These are phyloP conservation scores for Crossaster papposus DNA, from an alignment of 53 echinoderm and acorn worm species.

Conservation along the genomic window DNA sequence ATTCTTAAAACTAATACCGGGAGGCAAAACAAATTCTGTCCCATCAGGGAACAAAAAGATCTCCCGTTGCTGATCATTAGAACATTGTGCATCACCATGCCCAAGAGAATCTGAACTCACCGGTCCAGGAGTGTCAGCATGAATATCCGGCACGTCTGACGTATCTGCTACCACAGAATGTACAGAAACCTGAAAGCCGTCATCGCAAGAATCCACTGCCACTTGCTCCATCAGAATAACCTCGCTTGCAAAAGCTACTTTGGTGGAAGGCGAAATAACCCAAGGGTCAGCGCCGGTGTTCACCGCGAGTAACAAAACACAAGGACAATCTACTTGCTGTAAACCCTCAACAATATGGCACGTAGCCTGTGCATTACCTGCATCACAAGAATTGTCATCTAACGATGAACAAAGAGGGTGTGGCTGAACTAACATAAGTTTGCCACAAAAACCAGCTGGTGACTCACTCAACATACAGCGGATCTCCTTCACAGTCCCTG, in stretches of 20 bases:
- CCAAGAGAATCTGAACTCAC: neutral
- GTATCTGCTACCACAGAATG: neutral
- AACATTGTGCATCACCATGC: neutral
- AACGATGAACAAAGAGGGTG: too few species aligned
- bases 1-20: neutral
- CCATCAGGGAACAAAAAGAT: constrained; percentile 2
- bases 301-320: neutral
- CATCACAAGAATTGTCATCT: too few species aligned
- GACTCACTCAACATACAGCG: too few species aligned
- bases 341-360: constrained; percentile 36
- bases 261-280: neutral
- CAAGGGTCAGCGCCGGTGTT: neutral
- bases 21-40: neutral
- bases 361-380: too few species aligned
- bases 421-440: too few species aligned
- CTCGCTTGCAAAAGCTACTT: constrained; percentile 5
- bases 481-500: too few species aligned
- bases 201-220: neutral
- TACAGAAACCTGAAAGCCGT: neutral
- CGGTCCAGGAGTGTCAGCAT: neutral
- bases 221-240: neutral
- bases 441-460: too few species aligned
- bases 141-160: neutral
- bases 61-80: neutral
- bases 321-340: neutral